A percentile compares a stretch with the other conserved stretches of the same genome.
These are phyloP conservation scores for Strongylocentrotus purpuratus DNA, from an alignment of 35 echinoderm and acorn worm genomes.

Conservation along the genomic window DNA sequence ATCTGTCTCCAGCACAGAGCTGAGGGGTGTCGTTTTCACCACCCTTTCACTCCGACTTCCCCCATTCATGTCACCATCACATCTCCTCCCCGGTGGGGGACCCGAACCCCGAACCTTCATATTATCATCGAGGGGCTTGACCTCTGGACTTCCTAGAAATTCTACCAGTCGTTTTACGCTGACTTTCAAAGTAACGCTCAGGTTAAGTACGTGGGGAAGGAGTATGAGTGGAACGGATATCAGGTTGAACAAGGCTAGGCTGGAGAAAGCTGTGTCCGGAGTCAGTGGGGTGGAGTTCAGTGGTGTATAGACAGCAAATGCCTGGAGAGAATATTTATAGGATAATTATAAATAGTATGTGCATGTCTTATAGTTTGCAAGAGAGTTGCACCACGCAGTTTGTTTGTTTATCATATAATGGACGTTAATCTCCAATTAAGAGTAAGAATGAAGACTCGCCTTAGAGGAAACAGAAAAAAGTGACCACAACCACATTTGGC, in stretches of 20 bases:
- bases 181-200: constrained; percentile 51
- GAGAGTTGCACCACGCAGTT: not conserved
- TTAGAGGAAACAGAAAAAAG: no score
- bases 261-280: constrained; percentile 65
- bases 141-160: constrained; percentile 56
- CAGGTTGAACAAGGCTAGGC: constrained; percentile 73
- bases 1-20: not conserved
- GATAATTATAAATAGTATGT: not conserved
- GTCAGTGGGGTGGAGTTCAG: constrained; percentile 47
- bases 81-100: not conserved
- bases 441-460: not conserved
- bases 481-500: no score
- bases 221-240: constrained; percentile 46
- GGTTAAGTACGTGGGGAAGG: constrained; percentile 49
- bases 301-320: constrained; percentile 63
- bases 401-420: not conserved
- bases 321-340: constrained; percentile 29
- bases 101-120: not conserved
- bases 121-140: constrained; percentile 29
- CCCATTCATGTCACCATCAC: not conserved
- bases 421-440: not conserved
- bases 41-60: not conserved
- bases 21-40: not conserved
- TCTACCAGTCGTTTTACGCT: constrained; percentile 56
- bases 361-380: not conserved